Evolutionary conservation across 2,888 invertebrate genomes (phyloP).

Genomic region (Trachelus tabidus): DNA sequence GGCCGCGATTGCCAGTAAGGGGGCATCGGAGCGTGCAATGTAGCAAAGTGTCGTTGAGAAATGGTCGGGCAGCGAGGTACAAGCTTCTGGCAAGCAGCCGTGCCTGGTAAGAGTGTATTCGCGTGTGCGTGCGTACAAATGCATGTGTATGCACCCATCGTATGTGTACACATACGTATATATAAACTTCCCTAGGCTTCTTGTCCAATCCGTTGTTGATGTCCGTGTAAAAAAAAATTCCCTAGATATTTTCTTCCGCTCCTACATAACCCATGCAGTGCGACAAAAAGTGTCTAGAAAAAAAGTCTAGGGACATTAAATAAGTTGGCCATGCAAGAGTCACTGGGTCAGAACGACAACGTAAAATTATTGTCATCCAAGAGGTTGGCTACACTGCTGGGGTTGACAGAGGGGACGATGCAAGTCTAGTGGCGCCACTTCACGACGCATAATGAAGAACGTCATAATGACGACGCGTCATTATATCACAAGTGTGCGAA

Average conservation of each 20-base stretch:
- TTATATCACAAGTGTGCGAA: conserved; percentile 25
- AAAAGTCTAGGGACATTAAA: too few relatives aligned
- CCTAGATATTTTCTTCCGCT: too few relatives aligned
- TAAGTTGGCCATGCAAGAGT: too few relatives aligned
- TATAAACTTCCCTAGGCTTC: too few relatives aligned
- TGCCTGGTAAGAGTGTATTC: not conserved
- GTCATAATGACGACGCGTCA: conserved; percentile 37
- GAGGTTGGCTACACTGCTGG: not conserved
- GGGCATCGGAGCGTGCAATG: conserved; percentile 4
- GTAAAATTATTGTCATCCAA: conserved; percentile 14
- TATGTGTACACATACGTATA: too few relatives aligned
- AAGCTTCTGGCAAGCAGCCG: conserved; percentile 8
- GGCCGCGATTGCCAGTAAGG: conserved; percentile 7
- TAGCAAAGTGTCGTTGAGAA: conserved; percentile 10
- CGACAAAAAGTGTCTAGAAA: too few relatives aligned
- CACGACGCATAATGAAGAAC: conserved; percentile 40
- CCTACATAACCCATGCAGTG: too few relatives aligned
- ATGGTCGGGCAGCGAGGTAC: conserved; percentile 5
- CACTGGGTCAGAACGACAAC: not conserved
- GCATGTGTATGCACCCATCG: too few relatives aligned
- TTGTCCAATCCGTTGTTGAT: too few relatives aligned
- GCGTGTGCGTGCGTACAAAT: too few relatives aligned
- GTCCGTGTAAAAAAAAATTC: too few relatives aligned
- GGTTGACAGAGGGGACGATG: too few relatives aligned
- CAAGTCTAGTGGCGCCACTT: conserved; percentile 19